Evolutionary conservation across 2,113 vertebrate genomes (phyloP).

Genomic region (Tretioscincus oriximinensis): DNA sequence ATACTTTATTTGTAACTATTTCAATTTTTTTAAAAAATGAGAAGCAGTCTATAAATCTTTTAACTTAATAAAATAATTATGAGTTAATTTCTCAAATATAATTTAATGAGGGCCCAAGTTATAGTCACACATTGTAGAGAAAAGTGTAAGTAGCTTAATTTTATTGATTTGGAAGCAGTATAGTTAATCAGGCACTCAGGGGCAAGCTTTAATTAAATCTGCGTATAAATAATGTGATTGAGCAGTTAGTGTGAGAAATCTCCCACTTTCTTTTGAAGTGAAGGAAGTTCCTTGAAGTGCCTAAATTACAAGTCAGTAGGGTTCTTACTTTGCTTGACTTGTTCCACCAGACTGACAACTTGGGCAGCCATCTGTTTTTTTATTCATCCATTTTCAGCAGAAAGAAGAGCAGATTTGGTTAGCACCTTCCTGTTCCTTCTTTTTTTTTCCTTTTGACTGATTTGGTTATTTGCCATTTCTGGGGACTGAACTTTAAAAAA

Average conservation of each 20-base stretch:
- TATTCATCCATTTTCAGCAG: slow-evolving; percentile 43
- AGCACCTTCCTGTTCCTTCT: slow-evolving; percentile 67
- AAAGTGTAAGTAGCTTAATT: background rate
- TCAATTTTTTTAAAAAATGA: no score
- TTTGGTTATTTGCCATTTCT: slow-evolving; percentile 85
- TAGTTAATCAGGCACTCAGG: background rate
- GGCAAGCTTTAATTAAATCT: background rate
- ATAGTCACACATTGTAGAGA: background rate
- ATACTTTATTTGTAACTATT: no score
- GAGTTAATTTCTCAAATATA: background rate
- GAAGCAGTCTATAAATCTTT: no score
- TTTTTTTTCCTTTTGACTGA: slow-evolving; percentile 60
- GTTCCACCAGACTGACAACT: slow-evolving; percentile 24
- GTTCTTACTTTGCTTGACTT: slow-evolving; percentile 4
- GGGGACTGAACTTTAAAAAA: slow-evolving; percentile 95
- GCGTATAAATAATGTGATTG: background rate
- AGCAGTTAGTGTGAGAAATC: slow-evolving; percentile 11
- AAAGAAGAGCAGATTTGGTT: slow-evolving; percentile 58
- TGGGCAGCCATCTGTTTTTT: slow-evolving; percentile 45
- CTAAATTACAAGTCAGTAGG: background rate
- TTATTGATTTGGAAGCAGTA: background rate
- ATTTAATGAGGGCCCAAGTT: background rate
- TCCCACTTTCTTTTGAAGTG: background rate
- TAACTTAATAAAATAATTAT: background rate
- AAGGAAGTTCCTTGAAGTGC: background rate